Conservation (phyloP, 2,888 invertebrate genomes). For the Aphidius colemani region DNA sequence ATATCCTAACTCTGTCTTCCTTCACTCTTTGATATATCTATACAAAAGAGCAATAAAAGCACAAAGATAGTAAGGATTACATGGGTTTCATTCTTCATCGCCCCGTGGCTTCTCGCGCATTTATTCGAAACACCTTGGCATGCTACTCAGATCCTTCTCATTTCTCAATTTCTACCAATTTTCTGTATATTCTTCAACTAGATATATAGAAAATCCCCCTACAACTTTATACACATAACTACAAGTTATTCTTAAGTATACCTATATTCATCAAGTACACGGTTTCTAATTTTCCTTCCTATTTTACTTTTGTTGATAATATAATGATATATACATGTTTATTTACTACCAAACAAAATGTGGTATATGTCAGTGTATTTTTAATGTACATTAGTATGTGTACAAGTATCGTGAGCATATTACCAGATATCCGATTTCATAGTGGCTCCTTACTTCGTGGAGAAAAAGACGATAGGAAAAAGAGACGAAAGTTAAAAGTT, state of each 20-base stretch:
- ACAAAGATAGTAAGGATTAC: conserved; percentile 8
- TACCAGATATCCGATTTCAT: conserved; percentile 40
- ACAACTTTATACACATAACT: no score
- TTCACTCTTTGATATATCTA: no score
- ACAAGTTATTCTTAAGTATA: no score
- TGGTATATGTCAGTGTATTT: conserved; percentile 6
- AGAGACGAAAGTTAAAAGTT: conserved; percentile 45
- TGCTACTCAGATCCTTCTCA: conserved; percentile 13
- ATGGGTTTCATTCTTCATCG: conserved; percentile 26
- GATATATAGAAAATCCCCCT: neutral
- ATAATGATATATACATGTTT: neutral
- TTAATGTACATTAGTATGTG: conserved; percentile 2
- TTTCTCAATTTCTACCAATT: conserved; percentile 24
- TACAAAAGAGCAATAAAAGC: no score
- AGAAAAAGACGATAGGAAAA: no score
- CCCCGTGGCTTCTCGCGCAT: conserved; percentile 1
- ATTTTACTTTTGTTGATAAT: conserved; percentile 10
- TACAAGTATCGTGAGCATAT: conserved; percentile 11
- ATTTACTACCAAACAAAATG: conserved; percentile 3
- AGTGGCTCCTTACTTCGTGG: conserved; percentile 18
- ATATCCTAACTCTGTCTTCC: conserved; percentile 7
- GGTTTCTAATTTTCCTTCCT: conserved; percentile 7
- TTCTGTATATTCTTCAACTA: neutral
- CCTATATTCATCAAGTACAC: no score
- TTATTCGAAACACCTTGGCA: conserved; percentile 10